phyloP scores from a whole-genome alignment of 2,113 vertebrate genomes.

The Cromileptes altivelis region DNA sequence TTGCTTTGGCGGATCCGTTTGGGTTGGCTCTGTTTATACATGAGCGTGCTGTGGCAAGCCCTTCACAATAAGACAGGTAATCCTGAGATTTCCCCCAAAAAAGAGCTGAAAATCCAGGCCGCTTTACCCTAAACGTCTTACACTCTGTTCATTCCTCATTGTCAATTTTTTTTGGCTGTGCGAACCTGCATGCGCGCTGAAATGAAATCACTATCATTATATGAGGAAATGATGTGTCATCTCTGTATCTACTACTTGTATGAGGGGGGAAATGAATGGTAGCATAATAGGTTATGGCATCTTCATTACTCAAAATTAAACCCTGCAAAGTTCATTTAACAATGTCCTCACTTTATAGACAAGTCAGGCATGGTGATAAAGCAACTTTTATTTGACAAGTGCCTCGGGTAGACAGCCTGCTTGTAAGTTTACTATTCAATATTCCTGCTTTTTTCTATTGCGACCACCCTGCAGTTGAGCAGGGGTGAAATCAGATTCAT shows the following conservation, averaged over 20 bases:
- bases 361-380: conserved; percentile 29
- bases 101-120: conserved; percentile 27
- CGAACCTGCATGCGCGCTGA: conserved; percentile 18
- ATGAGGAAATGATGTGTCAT: conserved; percentile 59
- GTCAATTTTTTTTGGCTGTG: conserved; percentile 19
- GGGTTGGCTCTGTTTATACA: conserved; percentile 41
- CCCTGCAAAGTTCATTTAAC: conserved; percentile 66
- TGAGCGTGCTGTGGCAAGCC: conserved; percentile 35
- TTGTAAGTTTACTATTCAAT: conserved; percentile 10
- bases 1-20: conserved; percentile 24
- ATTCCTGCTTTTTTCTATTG: conserved; percentile 3
- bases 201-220: conserved; percentile 56
- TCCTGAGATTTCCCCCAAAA: conserved; percentile 57
- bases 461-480: background rate
- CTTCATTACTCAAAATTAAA: conserved; percentile 69
- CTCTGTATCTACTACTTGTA: conserved; percentile 19
- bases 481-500: background rate
- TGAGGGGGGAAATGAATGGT: conserved; percentile 28
- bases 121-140: conserved; percentile 14
- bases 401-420: conserved; percentile 18
- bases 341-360: conserved; percentile 28
- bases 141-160: conserved; percentile 31
- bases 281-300: conserved; percentile 62
- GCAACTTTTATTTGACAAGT: conserved; percentile 45
- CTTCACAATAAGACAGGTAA: conserved; percentile 50